phyloP scores from a whole-genome alignment of 92 coral and sea anemone species.

The Umimayanthus kanabou region DNA sequence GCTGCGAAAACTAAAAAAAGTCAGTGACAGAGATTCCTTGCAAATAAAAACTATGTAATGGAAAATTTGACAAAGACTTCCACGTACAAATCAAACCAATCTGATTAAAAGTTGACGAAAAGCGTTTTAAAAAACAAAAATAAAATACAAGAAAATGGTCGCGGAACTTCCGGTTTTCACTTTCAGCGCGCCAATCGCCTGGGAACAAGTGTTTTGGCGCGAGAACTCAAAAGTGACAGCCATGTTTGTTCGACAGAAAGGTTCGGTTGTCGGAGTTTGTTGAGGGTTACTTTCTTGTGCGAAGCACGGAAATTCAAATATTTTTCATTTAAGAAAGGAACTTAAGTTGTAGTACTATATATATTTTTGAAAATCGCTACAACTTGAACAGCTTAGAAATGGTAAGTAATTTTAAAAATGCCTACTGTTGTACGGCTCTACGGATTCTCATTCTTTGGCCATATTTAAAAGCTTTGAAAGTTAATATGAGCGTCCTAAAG shows the following conservation, averaged over 20 bases:
- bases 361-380: neutral
- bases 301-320: neutral
- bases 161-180: neutral
- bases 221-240: constrained; percentile 32
- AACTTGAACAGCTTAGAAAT: neutral
- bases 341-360: neutral
- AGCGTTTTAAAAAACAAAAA: neutral
- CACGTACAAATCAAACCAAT: no score
- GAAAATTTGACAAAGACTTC: no score
- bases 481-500: neutral
- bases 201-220: constrained; percentile 44
- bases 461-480: neutral
- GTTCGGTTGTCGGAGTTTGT: neutral
- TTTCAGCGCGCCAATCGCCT: constrained; percentile 6
- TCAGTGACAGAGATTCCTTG: neutral
- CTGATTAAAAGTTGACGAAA: neutral
- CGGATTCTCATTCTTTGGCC: neutral
- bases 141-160: neutral
- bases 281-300: neutral
- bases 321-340: neutral
- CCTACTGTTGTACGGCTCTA: neutral
- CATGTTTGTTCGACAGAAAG: constrained; percentile 7
- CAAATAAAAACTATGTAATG: neutral
- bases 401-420: constrained; percentile 10
- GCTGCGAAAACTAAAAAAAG: neutral